Conservation (phyloP, 2,797 vertebrate genomes). For the Melanotaenia trifasciata region DNA sequence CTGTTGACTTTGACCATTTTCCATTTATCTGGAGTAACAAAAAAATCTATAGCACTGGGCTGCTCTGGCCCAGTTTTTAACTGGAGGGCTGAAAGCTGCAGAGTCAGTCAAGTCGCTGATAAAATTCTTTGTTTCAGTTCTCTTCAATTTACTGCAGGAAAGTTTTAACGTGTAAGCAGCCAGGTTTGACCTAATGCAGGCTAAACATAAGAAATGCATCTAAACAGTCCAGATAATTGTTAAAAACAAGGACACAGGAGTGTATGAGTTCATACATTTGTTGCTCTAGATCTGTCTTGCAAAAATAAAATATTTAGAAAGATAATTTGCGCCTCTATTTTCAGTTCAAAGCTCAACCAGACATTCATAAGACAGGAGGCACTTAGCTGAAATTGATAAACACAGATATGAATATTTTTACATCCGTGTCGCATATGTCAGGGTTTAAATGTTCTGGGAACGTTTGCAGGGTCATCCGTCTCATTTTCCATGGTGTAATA, state of each 20-base stretch:
- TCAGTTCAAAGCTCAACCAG: slow-evolving; percentile 12
- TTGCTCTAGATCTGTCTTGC: neutral
- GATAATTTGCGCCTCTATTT: neutral
- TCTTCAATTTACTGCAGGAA: neutral
- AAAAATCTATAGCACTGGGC: neutral
- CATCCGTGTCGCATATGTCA: slow-evolving; percentile 20
- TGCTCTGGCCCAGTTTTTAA: neutral
- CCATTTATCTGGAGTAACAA: neutral
- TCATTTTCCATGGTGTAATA: slow-evolving; percentile 61
- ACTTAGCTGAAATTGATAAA: slow-evolving; percentile 51
- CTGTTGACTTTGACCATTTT: neutral
- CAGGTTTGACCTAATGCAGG: neutral
- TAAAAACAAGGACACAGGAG: neutral
- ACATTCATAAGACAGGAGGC: slow-evolving; percentile 41
- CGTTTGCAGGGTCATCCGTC: slow-evolving; percentile 24
- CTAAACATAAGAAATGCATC: neutral
- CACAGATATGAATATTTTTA: slow-evolving; percentile 39
- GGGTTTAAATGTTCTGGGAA: slow-evolving; percentile 49
- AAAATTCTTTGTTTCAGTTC: too few relatives aligned
- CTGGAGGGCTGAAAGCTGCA: neutral
- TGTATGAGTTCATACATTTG: neutral
- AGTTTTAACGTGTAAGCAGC: neutral
- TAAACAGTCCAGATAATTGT: slow-evolving; percentile 6
- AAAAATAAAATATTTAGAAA: neutral
- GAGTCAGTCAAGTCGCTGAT: neutral